These are phyloP conservation scores for Pseudomugil gertrudae DNA, from an alignment of 2,797 vertebrate species.

Conservation along the genomic window DNA sequence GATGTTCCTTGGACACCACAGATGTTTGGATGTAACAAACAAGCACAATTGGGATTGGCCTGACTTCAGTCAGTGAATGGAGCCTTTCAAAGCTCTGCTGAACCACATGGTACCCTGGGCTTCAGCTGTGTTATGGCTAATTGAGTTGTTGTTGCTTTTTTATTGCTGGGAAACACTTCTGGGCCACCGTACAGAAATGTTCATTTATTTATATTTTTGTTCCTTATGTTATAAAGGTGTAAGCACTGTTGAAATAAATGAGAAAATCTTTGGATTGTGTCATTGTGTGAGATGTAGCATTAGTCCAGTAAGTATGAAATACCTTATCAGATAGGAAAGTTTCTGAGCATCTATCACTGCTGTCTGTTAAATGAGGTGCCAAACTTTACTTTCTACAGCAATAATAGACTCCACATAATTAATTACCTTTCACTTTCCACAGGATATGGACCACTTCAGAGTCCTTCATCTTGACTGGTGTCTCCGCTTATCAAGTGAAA, in stretches of 20 bases:
- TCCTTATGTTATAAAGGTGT: slow-evolving; percentile 21
- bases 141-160: too few species aligned
- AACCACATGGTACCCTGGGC: slow-evolving; percentile 55
- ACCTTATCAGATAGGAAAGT: slow-evolving; percentile 11
- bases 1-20: slow-evolving; percentile 65
- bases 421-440: slow-evolving; percentile 41
- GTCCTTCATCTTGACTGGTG: slow-evolving; percentile 35
- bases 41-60: slow-evolving; percentile 60
- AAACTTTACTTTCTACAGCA: slow-evolving; percentile 35
- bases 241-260: slow-evolving; percentile 40
- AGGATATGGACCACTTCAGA: slow-evolving; percentile 16
- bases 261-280: slow-evolving; percentile 13
- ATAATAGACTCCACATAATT: slow-evolving; percentile 20
- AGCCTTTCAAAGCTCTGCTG: slow-evolving; percentile 63
- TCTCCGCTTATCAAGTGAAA: slow-evolving; percentile 35
- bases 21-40: slow-evolving; percentile 69
- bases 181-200: slow-evolving; percentile 5
- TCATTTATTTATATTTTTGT: not conserved
- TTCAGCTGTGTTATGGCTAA: slow-evolving; percentile 15
- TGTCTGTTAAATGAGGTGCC: slow-evolving; percentile 29
- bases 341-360: slow-evolving; percentile 20
- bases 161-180: too few species aligned
- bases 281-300: slow-evolving; percentile 19
- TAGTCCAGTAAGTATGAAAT: slow-evolving; percentile 23
- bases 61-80: slow-evolving; percentile 57